A percentile compares a stretch with the other conserved stretches of the same genome.
These are phyloP conservation scores for Panurus biarmicus DNA, from an alignment of 2,113 vertebrate genomes.

Conservation along the genomic window DNA sequence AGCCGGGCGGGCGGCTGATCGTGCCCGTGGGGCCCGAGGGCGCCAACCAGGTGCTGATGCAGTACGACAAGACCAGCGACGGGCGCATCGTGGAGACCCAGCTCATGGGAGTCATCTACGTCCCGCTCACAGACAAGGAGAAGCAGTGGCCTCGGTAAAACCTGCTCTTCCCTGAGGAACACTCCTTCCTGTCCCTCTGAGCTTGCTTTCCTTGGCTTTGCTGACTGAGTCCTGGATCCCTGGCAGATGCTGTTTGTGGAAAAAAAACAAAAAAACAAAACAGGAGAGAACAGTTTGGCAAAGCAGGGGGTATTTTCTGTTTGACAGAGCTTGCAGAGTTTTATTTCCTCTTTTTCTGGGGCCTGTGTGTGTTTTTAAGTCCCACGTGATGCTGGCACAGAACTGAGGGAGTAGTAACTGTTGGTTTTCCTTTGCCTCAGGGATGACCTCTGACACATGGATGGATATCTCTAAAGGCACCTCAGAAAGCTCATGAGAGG, in stretches of 20 bases:
- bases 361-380: neutral
- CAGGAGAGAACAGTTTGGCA: neutral
- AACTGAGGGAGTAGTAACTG: neutral
- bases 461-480: neutral
- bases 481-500: neutral
- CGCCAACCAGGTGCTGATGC: conserved; percentile 82
- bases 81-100: conserved; percentile 78
- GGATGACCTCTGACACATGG: conserved; percentile 47
- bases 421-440: conserved; percentile 56
- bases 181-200: neutral
- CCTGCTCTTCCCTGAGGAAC: neutral
- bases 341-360: neutral
- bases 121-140: conserved; percentile 85
- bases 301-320: neutral
- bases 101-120: conserved; percentile 88
- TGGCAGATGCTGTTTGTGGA: neutral
- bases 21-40: conserved; percentile 83
- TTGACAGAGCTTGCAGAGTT: neutral
- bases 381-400: neutral
- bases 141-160: conserved; percentile 83
- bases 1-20: conserved; percentile 83
- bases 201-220: neutral
- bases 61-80: conserved; percentile 82
- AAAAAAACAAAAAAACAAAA: neutral
- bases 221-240: neutral